Percentiles rank a stretch among this genome's conserved stretches.
Conservation (phyloP, 92 coral and sea anemone genomes). For the Porites lobata region DNA sequence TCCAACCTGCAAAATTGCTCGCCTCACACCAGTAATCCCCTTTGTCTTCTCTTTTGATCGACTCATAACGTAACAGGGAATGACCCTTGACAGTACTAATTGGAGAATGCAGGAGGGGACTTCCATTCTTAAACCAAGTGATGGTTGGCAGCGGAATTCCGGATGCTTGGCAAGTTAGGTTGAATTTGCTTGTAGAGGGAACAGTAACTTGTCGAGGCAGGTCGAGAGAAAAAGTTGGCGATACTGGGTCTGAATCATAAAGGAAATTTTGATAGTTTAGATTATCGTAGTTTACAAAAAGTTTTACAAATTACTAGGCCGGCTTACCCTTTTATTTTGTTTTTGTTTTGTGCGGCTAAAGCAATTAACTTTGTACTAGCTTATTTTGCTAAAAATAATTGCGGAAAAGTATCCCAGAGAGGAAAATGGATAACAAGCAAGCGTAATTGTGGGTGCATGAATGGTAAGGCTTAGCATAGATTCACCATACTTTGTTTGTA, state of each 20-base stretch:
- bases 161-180: constrained; percentile 23
- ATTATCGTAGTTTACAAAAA: too few species aligned
- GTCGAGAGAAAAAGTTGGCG: background rate
- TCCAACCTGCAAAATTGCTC: constrained; percentile 42
- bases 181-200: background rate
- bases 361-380: too few species aligned
- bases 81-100: background rate
- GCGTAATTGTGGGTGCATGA: too few species aligned
- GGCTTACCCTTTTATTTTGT: too few species aligned
- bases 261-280: background rate
- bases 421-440: too few species aligned
- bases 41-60: constrained; percentile 21
- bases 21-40: constrained; percentile 69
- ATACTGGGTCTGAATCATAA: constrained; percentile 3
- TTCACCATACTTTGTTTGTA: too few species aligned
- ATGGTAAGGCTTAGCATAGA: too few species aligned
- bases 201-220: background rate
- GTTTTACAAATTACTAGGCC: too few species aligned
- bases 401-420: too few species aligned
- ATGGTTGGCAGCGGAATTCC: constrained; percentile 38
- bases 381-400: too few species aligned
- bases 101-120: background rate
- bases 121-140: constrained; percentile 39
- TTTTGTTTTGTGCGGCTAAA: too few species aligned
- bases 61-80: constrained; percentile 28